Conservation (phyloP, 2,113 vertebrate species). For the Nematolebias whitei region DNA sequence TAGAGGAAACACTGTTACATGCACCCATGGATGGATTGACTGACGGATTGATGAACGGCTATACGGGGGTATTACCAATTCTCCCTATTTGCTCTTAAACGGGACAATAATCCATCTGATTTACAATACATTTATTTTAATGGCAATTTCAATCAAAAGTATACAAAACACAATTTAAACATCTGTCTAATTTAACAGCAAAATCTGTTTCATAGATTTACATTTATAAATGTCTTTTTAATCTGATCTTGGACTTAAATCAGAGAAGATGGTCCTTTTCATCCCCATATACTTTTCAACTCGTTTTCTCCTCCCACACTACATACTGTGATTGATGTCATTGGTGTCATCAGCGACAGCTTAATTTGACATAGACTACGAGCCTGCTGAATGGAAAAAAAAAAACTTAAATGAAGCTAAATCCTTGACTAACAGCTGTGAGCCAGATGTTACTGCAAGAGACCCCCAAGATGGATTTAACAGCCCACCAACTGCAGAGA, state of each 20-base stretch:
- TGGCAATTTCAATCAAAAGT: no score
- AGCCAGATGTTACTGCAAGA: conserved; percentile 76
- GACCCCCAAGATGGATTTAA: conserved; percentile 65
- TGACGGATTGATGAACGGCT: no score
- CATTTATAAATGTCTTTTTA: no score
- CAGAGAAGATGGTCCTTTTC: neutral
- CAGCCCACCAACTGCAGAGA: conserved; percentile 34
- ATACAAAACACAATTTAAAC: no score
- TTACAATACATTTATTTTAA: no score
- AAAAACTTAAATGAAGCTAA: conserved; percentile 75
- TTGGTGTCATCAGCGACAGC: conserved; percentile 59
- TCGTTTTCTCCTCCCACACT: conserved; percentile 15
- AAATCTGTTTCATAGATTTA: no score
- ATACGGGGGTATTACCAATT: no score
- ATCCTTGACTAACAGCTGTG: conserved; percentile 78
- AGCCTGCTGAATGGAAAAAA: conserved; percentile 65
- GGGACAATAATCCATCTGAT: no score
- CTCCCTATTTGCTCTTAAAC: no score
- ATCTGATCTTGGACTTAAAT: neutral
- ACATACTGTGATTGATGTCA: conserved; percentile 54
- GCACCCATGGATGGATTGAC: no score
- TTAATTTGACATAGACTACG: conserved; percentile 65
- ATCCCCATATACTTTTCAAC: neutral
- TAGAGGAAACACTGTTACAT: no score
- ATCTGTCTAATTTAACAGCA: no score